phyloP scores from a whole-genome alignment of 2,797 vertebrate species.

The Hylomyscus alleni region DNA sequence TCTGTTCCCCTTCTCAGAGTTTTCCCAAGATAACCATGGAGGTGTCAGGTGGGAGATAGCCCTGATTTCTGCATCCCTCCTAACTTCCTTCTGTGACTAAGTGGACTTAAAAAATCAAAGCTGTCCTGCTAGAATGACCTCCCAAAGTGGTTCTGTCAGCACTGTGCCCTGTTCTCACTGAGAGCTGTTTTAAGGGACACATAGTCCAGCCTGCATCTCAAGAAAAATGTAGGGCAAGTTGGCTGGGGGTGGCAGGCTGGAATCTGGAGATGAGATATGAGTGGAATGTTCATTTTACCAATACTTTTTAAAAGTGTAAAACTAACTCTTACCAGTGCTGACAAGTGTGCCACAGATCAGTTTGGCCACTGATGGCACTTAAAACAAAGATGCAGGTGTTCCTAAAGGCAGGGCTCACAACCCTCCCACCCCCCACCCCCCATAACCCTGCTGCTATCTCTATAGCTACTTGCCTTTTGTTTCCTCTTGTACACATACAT shows the following conservation, averaged over 20 bases:
- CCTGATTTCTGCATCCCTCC: neutral
- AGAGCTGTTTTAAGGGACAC: slow-evolving; percentile 20
- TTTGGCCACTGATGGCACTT: neutral
- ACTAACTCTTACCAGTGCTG: neutral
- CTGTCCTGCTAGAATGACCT: slow-evolving; percentile 9
- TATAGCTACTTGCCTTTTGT: no score
- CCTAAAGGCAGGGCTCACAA: neutral
- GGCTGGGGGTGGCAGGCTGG: slow-evolving; percentile 1
- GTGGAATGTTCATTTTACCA: slow-evolving; percentile 1
- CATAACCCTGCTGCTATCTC: neutral
- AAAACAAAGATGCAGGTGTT: slow-evolving; percentile 24
- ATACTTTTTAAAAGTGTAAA: slow-evolving; percentile 15
- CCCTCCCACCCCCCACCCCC: no score
- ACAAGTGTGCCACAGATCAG: neutral
- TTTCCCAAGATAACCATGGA: neutral
- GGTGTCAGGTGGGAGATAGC: neutral
- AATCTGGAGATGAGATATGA: neutral
- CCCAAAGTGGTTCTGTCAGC: slow-evolving; percentile 1
- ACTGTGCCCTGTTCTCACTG: slow-evolving; percentile 4
- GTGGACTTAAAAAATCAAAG: neutral
- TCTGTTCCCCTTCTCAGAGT: neutral
- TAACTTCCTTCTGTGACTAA: slow-evolving; percentile 18
- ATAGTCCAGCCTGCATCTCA: neutral
- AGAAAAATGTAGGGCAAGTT: slow-evolving; percentile 60
- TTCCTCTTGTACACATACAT: neutral